These are phyloP conservation scores for Podotricha telesiphe DNA, from an alignment of 2,888 invertebrate genomes.

Conservation along the genomic window DNA sequence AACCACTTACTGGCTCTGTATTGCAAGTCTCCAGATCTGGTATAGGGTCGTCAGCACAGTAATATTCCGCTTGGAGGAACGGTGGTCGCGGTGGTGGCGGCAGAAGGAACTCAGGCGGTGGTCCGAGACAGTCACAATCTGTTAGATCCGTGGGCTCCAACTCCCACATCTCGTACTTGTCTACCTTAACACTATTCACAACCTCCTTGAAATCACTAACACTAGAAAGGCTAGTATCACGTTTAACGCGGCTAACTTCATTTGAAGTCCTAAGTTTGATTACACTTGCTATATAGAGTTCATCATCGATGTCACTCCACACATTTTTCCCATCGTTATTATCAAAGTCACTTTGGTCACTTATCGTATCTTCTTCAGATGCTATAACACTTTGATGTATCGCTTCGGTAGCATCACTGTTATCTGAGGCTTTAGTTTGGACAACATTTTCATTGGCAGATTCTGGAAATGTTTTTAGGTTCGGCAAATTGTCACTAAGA, in stretches of 20 bases:
- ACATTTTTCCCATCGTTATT: constrained; percentile 72
- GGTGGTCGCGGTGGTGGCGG: constrained; percentile 90
- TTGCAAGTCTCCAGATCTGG: constrained; percentile 89
- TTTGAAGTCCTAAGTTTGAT: constrained; percentile 75
- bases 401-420: constrained; percentile 42
- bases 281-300: constrained; percentile 79
- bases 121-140: constrained; percentile 90
- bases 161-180: constrained; percentile 87
- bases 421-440: constrained; percentile 52
- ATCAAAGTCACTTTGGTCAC: constrained; percentile 53
- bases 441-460: constrained; percentile 47
- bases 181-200: constrained; percentile 83
- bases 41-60: constrained; percentile 88
- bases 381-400: constrained; percentile 63
- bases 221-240: constrained; percentile 75
- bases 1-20: constrained; percentile 88
- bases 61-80: constrained; percentile 87
- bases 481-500: constrained; percentile 32
- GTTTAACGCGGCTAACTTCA: constrained; percentile 75
- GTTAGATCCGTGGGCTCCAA: constrained; percentile 87
- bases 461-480: constrained; percentile 31
- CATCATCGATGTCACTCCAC: constrained; percentile 79
- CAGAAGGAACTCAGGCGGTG: constrained; percentile 88
- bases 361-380: constrained; percentile 49
- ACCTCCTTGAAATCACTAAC: constrained; percentile 80